Conservation (phyloP, 1,140 invertebrate species). For the Drosophila athabasca region DNA sequence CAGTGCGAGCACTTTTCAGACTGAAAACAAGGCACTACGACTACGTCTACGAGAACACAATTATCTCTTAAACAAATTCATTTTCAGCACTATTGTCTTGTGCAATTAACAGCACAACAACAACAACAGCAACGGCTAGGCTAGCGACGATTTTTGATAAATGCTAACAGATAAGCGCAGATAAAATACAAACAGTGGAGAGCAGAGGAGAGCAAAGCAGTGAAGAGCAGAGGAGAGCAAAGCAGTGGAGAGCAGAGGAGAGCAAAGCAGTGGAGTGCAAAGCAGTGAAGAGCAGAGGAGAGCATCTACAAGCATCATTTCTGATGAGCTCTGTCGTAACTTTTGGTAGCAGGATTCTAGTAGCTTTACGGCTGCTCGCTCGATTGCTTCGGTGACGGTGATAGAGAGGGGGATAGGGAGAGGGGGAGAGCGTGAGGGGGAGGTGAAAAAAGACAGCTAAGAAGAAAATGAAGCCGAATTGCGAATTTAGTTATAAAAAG, state of each 20-base stretch:
- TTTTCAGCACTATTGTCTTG: slow-evolving; percentile 76
- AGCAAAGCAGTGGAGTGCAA: too few species aligned
- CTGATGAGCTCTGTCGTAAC: slow-evolving; percentile 53
- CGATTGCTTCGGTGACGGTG: slow-evolving; percentile 63
- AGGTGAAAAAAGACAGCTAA: background rate
- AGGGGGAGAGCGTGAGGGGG: background rate
- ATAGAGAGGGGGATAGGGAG: background rate
- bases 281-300: too few species aligned
- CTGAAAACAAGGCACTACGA: slow-evolving; percentile 49
- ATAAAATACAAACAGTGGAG: background rate
- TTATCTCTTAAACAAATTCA: slow-evolving; percentile 79
- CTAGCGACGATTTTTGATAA: slow-evolving; percentile 77
- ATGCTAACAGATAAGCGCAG: slow-evolving; percentile 62
- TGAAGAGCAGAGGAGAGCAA: too few species aligned
- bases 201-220: too few species aligned
- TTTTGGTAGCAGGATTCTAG: slow-evolving; percentile 58
- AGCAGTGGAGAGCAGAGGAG: too few species aligned
- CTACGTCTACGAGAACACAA: slow-evolving; percentile 60
- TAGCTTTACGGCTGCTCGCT: slow-evolving; percentile 72
- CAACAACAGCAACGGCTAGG: background rate
- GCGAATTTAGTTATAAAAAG: slow-evolving; percentile 80
- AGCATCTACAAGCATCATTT: background rate
- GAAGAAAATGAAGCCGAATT: slow-evolving; percentile 27
- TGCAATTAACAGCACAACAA: slow-evolving; percentile 61
- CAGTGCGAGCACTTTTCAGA: background rate